Evolutionary conservation across 2,113 vertebrate genomes (phyloP).

Genomic region (Pica pica): DNA sequence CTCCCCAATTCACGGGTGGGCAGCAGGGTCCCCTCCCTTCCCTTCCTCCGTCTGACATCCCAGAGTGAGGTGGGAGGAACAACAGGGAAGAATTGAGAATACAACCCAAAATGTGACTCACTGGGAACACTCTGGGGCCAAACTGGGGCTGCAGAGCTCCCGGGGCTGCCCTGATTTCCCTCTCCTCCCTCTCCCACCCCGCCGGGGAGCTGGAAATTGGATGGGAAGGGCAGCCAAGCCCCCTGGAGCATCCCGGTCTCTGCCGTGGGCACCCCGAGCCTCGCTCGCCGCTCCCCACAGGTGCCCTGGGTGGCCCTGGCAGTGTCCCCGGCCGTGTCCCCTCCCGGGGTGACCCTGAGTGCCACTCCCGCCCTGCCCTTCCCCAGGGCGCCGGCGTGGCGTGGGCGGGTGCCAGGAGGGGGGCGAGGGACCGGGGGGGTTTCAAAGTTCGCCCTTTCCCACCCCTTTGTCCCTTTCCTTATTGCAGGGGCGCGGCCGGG

Average conservation of each 20-base stretch:
- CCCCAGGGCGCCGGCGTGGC: neutral
- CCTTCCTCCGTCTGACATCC: neutral
- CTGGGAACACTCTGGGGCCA: neutral
- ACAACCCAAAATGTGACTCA: rapidly evolving
- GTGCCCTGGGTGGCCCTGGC: rapidly evolving
- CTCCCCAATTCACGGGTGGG: neutral
- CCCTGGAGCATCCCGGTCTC: neutral
- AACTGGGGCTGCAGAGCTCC: neutral
- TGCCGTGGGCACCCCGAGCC: neutral
- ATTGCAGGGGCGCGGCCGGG: neutral
- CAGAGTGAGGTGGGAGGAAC: neutral
- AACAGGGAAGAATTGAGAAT: neutral
- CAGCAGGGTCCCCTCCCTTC: neutral
- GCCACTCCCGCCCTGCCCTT: neutral
- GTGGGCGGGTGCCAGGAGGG: neutral
- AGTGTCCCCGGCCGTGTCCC: no score
- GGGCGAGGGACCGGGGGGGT: neutral
- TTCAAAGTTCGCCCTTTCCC: neutral
- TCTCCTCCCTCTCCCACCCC: rapidly evolving
- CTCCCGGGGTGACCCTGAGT: neutral
- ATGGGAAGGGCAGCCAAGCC: rapidly evolving
- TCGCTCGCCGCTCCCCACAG: rapidly evolving
- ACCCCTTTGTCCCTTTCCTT: neutral
- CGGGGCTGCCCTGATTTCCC: neutral
- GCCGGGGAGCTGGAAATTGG: neutral